Evolutionary conservation across 2,888 invertebrate genomes (phyloP), one percentile per base, ranked within the genome.

Genomic region (Eledona agricola): DNA sequence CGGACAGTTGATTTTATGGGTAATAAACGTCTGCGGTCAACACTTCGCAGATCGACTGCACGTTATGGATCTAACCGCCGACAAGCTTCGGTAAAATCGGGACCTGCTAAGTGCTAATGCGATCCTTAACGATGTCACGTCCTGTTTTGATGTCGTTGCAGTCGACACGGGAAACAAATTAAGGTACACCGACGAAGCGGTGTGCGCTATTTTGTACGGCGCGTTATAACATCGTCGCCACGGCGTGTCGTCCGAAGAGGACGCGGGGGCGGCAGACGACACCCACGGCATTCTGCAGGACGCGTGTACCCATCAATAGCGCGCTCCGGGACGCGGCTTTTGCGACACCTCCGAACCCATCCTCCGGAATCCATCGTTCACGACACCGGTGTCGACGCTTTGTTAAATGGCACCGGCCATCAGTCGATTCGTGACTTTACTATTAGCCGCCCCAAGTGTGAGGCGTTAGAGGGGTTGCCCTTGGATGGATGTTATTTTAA

Each of bases 131-230:
- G 47, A 49, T 52, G 51, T 56, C 56, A 56, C 56, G 47, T 56
- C 42, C 42, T 49, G 52, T 51, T 56, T 52, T 49, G 52, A 56
- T 56, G 49, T 56, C 52, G 40, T 56, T 47, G 10, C 15, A 49
- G 26, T 58, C 51, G 52, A 64, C 59, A 62, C 50, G 32, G 47
- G 50, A 63, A 63, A 63, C 58, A 59, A 63, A 63, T 63, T 63
- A 63, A 60, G 54, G 60, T 35, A 57, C 57, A 60, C 51, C 32
- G 32, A 31, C 45, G 35, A 29, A 57, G 58, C 59, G 43, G 43
- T 56, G 51, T 57, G 55, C 55, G 57, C 57, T 55, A 56, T 58
- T 60, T 59, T 57, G 63, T 60, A 58, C 50, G 47, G 58, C 58
- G 53, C 50, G 51, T 58, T 55, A 58, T 53, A 60, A 58, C 60